Evolutionary conservation across 1,140 invertebrate species (phyloP).

Genomic region (Asobara japonica): DNA sequence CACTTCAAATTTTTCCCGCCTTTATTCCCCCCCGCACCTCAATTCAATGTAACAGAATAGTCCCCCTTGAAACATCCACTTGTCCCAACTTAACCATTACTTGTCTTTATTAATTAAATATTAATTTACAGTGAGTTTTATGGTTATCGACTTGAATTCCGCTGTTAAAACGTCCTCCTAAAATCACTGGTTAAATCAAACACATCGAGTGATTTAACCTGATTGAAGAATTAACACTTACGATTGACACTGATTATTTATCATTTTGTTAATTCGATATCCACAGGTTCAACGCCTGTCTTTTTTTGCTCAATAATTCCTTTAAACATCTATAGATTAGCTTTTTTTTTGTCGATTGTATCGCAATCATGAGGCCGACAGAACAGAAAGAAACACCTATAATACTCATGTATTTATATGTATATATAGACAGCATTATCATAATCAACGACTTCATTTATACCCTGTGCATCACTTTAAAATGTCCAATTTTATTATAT

Average conservation of each 20-base stretch:
- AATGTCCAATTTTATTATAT: slow-evolving; percentile 18
- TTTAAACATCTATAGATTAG: slow-evolving; percentile 38
- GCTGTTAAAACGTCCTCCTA: slow-evolving; percentile 10
- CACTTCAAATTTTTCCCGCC: slow-evolving; percentile 55
- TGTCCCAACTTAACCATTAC: slow-evolving; percentile 48
- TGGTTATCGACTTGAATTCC: background rate
- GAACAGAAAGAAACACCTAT: slow-evolving; percentile 65
- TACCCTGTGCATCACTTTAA: slow-evolving; percentile 67
- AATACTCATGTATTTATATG: slow-evolving; percentile 56
- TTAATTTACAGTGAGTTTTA: slow-evolving; percentile 56
- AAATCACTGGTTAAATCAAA: background rate
- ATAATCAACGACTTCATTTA: slow-evolving; percentile 66
- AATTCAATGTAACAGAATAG: slow-evolving; percentile 58
- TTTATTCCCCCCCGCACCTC: slow-evolving; percentile 47
- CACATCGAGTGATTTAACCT: slow-evolving; percentile 27
- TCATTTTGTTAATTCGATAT: slow-evolving; percentile 18
- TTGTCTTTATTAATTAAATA: slow-evolving; percentile 44
- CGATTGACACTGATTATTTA: slow-evolving; percentile 33
- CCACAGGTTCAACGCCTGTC: slow-evolving; percentile 5
- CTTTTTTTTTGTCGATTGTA: slow-evolving; percentile 43
- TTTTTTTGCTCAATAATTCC: slow-evolving; percentile 1
- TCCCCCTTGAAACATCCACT: slow-evolving; percentile 50
- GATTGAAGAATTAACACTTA: slow-evolving; percentile 33
- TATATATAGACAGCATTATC: slow-evolving; percentile 66
- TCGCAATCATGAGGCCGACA: slow-evolving; percentile 61